Evolutionary conservation across 2,113 vertebrate species (phyloP).

Genomic region (Gadus macrocephalus): DNA sequence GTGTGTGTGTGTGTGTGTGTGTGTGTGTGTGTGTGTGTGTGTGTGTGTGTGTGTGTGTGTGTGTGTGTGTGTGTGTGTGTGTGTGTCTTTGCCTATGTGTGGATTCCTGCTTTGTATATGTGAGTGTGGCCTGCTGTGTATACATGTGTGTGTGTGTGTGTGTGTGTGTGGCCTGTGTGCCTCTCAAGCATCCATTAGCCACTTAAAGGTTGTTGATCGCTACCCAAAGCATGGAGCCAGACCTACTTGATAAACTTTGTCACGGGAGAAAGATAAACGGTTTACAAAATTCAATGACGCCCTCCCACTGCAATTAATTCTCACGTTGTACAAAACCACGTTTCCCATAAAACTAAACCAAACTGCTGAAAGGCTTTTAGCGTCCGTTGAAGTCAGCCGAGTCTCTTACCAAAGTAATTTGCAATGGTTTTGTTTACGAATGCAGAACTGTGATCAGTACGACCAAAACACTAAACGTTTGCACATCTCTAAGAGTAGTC

Average conservation of each 20-base stretch:
- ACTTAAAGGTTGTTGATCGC: constrained; percentile 22
- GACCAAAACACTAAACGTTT: too few species aligned
- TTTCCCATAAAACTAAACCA: neutral
- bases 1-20: neutral
- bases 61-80: neutral
- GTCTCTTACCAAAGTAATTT: too few species aligned
- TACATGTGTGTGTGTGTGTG: constrained; percentile 17
- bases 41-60: constrained; percentile 9
- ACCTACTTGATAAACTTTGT: constrained; percentile 36
- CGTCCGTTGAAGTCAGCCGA: too few species aligned
- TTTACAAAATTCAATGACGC: constrained; percentile 31
- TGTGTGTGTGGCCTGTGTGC: constrained; percentile 46
- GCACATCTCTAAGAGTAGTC: too few species aligned
- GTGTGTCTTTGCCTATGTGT: constrained; percentile 2
- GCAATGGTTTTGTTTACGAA: too few species aligned
- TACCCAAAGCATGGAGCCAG: constrained; percentile 31
- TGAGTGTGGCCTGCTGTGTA: neutral
- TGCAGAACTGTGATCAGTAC: too few species aligned
- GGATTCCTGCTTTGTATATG: neutral
- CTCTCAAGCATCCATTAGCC: constrained; percentile 3
- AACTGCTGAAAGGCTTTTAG: too few species aligned
- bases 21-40: constrained; percentile 3
- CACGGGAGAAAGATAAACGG: constrained; percentile 3
- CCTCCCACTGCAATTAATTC: too few species aligned
- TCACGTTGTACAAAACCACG: neutral